Evolutionary conservation across 2,113 vertebrate species (phyloP).

Genomic region (Bos taurus): ARS-UCD2.0 NC_037351.1:57687501-57688000

Average conservation of each 20-base stretch:
- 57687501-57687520: not conserved
- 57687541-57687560: not conserved
- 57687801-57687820: not conserved
- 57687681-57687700: no score
- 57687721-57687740: no score
- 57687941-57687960: not conserved
- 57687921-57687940: not conserved
- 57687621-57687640: no score
- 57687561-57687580: no score
- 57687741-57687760: not conserved
- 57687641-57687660: no score
- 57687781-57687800: not conserved
- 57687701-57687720: no score
- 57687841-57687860: not conserved
- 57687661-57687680: no score
- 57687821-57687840: not conserved
- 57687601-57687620: no score
- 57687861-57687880: not conserved
- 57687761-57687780: not conserved
- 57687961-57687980: not conserved
- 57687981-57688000: not conserved
- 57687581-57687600: no score
- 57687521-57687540: not conserved
- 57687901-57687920: not conserved
- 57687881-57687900: not conserved